Conservation (phyloP, 2,888 invertebrate genomes). For the Drosophila siamana region DNA sequence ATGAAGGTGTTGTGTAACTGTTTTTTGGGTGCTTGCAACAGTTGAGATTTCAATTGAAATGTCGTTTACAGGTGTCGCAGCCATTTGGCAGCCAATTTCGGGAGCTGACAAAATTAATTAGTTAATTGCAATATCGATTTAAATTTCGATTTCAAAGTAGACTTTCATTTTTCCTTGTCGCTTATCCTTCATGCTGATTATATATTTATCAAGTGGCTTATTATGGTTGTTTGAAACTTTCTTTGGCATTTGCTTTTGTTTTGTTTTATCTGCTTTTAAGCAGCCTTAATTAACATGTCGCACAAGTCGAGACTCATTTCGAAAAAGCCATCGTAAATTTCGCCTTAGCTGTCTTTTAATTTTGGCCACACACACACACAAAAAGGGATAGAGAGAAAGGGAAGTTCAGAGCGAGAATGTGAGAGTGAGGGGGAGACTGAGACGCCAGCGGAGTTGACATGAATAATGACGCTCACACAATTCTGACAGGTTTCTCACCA, state of each 20-base stretch:
- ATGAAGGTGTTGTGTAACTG: background rate
- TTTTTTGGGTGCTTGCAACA: conserved; percentile 11
- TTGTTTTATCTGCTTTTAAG: conserved; percentile 32
- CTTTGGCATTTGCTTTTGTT: too few relatives aligned
- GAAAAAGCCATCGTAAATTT: conserved; percentile 37
- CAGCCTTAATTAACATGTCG: conserved; percentile 42
- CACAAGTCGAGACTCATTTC: conserved; percentile 24
- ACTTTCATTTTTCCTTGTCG: background rate
- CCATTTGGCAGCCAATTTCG: conserved; percentile 23
- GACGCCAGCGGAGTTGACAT: conserved; percentile 40
- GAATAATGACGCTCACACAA: conserved; percentile 53
- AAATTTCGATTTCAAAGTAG: background rate
- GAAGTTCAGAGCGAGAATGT: background rate
- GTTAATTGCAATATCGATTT: conserved; percentile 28
- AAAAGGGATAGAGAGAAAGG: background rate
- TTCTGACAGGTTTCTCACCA: conserved; percentile 46
- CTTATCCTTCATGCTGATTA: background rate
- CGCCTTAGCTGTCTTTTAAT: conserved; percentile 35
- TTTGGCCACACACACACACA: conserved; percentile 11
- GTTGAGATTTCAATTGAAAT: conserved; percentile 25
- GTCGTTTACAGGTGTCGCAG: conserved; percentile 34
- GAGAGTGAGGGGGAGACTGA: background rate
- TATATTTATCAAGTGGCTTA: conserved; percentile 16
- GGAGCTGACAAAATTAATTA: conserved; percentile 21
- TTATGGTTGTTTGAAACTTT: conserved; percentile 10